Conservation (phyloP, 2,113 vertebrate species). For the Elephas maximus region DNA sequence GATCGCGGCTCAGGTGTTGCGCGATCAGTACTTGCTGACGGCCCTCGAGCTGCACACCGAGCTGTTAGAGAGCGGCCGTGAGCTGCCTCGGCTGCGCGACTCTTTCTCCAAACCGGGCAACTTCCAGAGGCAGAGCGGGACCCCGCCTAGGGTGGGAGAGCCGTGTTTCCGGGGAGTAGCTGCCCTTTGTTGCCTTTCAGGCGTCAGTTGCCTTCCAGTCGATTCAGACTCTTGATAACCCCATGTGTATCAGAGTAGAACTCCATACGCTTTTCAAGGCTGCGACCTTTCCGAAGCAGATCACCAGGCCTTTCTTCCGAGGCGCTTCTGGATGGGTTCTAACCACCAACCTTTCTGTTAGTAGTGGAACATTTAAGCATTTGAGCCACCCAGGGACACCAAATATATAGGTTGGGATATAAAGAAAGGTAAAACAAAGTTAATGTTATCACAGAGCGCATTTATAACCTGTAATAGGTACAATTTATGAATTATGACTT, state of each 20-base stretch:
- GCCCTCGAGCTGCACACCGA: conserved; percentile 97
- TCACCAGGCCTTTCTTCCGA: no score
- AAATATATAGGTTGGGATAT: no score
- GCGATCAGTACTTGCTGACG: conserved; percentile 97
- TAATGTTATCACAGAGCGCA: background rate
- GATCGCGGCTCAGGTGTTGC: conserved; percentile 96
- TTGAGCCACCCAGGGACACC: no score
- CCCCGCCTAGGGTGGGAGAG: conserved; percentile 89
- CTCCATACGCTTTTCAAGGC: no score
- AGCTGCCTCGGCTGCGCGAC: conserved; percentile 96
- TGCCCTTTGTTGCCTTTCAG: background rate
- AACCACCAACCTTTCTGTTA: no score
- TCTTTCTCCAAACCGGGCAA: conserved; percentile 99
- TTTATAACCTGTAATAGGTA: background rate
- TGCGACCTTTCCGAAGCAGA: no score
- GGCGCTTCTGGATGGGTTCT: no score
- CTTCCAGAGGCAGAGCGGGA: conserved; percentile 97
- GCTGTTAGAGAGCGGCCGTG: conserved; percentile 95
- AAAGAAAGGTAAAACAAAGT: background rate
- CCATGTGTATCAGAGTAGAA: no score
- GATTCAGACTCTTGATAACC: no score
- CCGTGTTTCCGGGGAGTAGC: conserved; percentile 65
- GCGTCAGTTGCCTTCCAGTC: no score
- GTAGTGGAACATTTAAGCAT: no score
- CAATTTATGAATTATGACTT: background rate